Evolutionary conservation across 2,113 vertebrate genomes (phyloP).

Genomic region (Petrocephalus microphthalmus): DNA sequence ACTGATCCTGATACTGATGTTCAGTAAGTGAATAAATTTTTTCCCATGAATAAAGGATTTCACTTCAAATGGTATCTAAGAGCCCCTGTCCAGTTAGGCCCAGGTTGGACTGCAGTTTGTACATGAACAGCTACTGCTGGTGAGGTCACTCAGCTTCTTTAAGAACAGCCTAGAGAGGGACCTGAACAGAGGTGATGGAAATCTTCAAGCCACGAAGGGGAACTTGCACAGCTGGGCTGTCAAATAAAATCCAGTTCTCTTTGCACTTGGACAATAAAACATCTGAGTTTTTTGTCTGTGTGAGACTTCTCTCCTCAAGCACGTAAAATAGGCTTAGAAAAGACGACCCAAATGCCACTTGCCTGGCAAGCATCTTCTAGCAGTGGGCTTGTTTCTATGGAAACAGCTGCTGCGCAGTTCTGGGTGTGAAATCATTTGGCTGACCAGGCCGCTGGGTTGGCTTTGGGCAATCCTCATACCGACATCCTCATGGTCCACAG

Average conservation of each 20-base stretch:
- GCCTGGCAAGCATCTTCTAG: not conserved
- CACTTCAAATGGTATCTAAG: not conserved
- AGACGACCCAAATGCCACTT: not conserved
- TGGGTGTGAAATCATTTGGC: not conserved
- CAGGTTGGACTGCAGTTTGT: not conserved
- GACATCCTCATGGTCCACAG: not conserved
- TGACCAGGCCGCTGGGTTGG: not conserved
- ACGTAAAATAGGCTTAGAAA: not conserved
- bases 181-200: not conserved
- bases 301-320: not conserved
- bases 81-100: not conserved
- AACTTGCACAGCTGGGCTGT: not conserved
- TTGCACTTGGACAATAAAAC: not conserved
- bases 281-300: not conserved
- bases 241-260: not conserved
- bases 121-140: not conserved
- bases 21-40: not conserved
- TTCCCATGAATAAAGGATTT: not conserved
- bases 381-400: not conserved
- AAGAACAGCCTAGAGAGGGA: not conserved
- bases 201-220: not conserved
- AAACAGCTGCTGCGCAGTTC: not conserved
- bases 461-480: not conserved
- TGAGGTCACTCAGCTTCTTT: not conserved
- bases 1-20: not conserved